Conservation (phyloP, 1,140 invertebrate species). For the Leptinotarsa defecta region DNA sequence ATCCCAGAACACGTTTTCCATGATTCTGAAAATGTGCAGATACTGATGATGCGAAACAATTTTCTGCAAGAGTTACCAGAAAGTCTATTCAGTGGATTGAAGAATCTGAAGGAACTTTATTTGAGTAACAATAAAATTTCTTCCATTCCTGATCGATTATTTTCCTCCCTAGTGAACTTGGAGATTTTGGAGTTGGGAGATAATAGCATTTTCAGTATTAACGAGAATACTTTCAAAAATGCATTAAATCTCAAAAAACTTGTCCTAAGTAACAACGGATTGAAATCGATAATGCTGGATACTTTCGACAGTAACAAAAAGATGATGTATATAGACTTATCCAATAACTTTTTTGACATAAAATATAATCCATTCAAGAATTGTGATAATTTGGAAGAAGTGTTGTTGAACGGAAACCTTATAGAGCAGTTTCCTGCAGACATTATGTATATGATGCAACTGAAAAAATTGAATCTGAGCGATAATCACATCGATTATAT, state of each 20-base stretch:
- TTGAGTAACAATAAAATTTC: not conserved
- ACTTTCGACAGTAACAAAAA: not conserved
- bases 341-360: not conserved
- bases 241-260: not conserved
- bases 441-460: not conserved
- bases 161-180: not conserved
- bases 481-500: not conserved
- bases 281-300: not conserved
- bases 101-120: not conserved
- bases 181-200: not conserved
- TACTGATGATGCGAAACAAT: not conserved
- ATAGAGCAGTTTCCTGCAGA: not conserved
- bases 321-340: not conserved
- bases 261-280: not conserved
- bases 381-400: not conserved
- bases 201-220: not conserved
- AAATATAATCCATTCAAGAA: not conserved
- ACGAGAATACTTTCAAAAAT: slow-evolving; percentile 1
- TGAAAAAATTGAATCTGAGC: slow-evolving; percentile 2
- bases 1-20: slow-evolving; percentile 1
- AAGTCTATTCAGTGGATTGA: not conserved
- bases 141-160: slow-evolving; percentile 1
- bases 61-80: not conserved
- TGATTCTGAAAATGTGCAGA: not conserved
- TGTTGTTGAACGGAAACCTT: not conserved